Evolutionary conservation across 2,888 invertebrate species (phyloP).

Genomic region (Pasiphila rectangulata): DNA sequence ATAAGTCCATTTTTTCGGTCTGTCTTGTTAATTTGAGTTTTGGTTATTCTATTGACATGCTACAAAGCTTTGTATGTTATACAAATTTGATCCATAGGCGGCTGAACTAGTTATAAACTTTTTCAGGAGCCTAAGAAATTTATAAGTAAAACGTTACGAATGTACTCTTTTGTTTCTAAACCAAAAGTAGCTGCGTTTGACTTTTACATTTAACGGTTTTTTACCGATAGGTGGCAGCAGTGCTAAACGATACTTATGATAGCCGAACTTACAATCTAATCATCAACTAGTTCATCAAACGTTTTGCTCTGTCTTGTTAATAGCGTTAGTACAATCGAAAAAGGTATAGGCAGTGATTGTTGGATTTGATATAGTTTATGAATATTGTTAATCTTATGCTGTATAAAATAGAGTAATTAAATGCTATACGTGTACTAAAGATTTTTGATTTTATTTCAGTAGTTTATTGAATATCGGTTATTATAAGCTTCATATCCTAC

Average conservation of each 20-base stretch:
- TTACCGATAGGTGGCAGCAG: slow-evolving; percentile 32
- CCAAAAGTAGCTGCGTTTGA: too few relatives aligned
- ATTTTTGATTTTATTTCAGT: slow-evolving; percentile 74
- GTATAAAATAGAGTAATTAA: slow-evolving; percentile 81
- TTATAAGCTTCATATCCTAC: slow-evolving; percentile 49
- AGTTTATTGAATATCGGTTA: slow-evolving; percentile 45
- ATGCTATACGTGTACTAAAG: slow-evolving; percentile 77
- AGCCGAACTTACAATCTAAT: slow-evolving; percentile 51
- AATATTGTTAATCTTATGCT: slow-evolving; percentile 81
- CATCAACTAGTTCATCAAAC: slow-evolving; percentile 62
- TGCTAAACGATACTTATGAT: slow-evolving; percentile 52
- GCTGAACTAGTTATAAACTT: too few relatives aligned
- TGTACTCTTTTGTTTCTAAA: too few relatives aligned
- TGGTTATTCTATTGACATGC: too few relatives aligned
- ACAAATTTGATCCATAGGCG: too few relatives aligned
- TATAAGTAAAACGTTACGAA: too few relatives aligned
- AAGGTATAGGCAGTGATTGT: slow-evolving; percentile 78
- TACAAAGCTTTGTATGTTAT: too few relatives aligned
- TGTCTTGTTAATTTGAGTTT: too few relatives aligned
- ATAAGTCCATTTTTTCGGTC: too few relatives aligned
- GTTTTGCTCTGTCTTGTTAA: slow-evolving; percentile 77
- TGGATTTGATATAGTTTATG: slow-evolving; percentile 82
- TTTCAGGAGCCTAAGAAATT: too few relatives aligned
- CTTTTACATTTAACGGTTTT: too few relatives aligned
- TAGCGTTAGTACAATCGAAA: slow-evolving; percentile 76